Conservation (phyloP, 2,888 invertebrate species). For the Ptilodon capucinus region DNA sequence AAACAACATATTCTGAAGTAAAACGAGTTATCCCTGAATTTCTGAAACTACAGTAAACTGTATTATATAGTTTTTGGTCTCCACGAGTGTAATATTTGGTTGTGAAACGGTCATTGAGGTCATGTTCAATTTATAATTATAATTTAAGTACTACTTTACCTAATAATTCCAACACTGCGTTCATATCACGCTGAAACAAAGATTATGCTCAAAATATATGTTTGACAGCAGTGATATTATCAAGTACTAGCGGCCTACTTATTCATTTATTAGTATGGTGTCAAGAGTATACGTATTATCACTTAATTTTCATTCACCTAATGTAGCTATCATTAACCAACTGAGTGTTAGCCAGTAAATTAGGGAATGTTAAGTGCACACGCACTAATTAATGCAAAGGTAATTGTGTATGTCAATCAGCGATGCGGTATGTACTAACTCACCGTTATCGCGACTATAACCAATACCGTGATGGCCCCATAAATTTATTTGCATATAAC, state of each 20-base stretch:
- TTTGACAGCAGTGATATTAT: too few species aligned
- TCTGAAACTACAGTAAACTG: constrained; percentile 43
- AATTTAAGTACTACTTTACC: too few species aligned
- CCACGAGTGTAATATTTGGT: constrained; percentile 10
- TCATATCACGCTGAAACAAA: too few species aligned
- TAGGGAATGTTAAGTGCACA: constrained; percentile 26
- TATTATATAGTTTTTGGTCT: constrained; percentile 36
- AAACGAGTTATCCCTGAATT: constrained; percentile 41
- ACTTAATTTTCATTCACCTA: too few species aligned
- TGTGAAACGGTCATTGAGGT: neutral
- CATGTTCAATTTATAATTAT: too few species aligned
- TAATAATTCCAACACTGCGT: too few species aligned
- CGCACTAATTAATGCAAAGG: constrained; percentile 31
- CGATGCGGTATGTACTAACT: constrained; percentile 28
- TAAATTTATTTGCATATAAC: constrained; percentile 18
- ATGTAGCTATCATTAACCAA: neutral
- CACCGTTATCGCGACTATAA: constrained; percentile 32
- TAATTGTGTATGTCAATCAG: constrained; percentile 40
- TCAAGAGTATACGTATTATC: too few species aligned
- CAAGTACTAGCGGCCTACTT: too few species aligned
- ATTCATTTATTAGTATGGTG: too few species aligned
- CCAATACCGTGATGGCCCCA: constrained; percentile 9
- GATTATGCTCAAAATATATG: too few species aligned
- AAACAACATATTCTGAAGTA: constrained; percentile 45
- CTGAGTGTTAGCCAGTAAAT: constrained; percentile 28